Evolutionary conservation across 1,140 invertebrate genomes (phyloP).

Genomic region (Chironomus tepperi): DNA sequence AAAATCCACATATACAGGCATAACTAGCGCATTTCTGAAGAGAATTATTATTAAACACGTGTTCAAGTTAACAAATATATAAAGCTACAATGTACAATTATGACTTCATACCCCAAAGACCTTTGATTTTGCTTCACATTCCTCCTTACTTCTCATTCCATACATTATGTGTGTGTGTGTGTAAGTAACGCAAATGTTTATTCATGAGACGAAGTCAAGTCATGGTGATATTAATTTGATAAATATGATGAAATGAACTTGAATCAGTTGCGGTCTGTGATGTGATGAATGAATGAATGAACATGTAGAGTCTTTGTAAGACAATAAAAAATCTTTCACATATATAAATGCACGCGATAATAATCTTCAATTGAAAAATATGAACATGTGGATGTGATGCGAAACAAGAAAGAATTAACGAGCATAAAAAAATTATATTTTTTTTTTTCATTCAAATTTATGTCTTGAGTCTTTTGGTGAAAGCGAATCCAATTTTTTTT

Average conservation of each 20-base stretch:
- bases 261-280: neutral
- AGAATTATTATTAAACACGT: neutral
- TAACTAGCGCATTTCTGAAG: neutral
- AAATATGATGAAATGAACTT: slow-evolving; percentile 9
- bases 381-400: too few relatives aligned
- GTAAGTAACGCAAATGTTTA: neutral
- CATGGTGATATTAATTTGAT: slow-evolving; percentile 14
- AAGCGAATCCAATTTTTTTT: neutral
- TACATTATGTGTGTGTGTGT: neutral
- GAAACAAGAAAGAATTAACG: neutral
- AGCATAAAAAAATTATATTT: slow-evolving; percentile 14
- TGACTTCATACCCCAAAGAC: slow-evolving; percentile 3
- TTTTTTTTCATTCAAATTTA: neutral
- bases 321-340: neutral
- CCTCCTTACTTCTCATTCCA: neutral
- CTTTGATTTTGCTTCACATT: neutral
- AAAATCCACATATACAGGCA: too few relatives aligned
- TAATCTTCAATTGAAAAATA: neutral
- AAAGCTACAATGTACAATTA: slow-evolving; percentile 8
- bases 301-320: neutral
- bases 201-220: neutral
- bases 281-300: slow-evolving; percentile 6
- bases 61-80: neutral
- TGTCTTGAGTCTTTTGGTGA: neutral
- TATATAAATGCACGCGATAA: neutral